A percentile compares a stretch with the other conserved stretches of the same genome.
phyloP scores from a whole-genome alignment of 2,797 vertebrate genomes.

The Diglossa cyanea region DNA sequence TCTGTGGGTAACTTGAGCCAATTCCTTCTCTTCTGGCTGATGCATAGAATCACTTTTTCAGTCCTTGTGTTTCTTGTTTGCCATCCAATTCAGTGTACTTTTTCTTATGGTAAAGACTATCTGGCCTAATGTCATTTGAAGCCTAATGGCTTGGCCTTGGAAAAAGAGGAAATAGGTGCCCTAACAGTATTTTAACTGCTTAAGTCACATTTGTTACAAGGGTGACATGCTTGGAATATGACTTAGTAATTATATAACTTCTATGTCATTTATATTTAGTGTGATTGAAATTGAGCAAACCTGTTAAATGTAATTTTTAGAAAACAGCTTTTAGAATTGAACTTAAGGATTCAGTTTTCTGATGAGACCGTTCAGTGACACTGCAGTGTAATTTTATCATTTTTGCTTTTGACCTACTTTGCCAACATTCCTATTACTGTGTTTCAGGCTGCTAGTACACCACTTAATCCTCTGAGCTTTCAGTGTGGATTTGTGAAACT shows the following conservation, averaged over 20 bases:
- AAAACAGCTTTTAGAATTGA: neutral
- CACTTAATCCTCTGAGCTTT: slow-evolving; percentile 93
- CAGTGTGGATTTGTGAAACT: slow-evolving; percentile 99
- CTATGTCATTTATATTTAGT: neutral
- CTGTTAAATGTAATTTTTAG: neutral
- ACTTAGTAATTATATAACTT: neutral
- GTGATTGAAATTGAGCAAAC: neutral
- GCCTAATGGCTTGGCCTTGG: neutral
- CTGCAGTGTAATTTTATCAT: neutral
- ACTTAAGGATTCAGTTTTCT: neutral
- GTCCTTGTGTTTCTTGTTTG: neutral
- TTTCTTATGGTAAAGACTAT: neutral
- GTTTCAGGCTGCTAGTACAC: slow-evolving; percentile 92
- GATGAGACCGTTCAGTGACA: neutral
- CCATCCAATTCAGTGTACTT: neutral
- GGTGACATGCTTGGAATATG: neutral
- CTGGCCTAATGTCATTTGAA: neutral
- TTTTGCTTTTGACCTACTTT: slow-evolving; percentile 22
- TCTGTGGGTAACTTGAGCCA: neutral
- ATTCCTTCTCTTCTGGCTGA: neutral
- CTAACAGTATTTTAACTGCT: neutral
- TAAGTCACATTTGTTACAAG: neutral
- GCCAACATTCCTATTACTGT: neutral
- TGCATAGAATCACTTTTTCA: neutral
- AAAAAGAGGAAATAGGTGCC: neutral